A percentile compares a stretch with the other conserved stretches of the same genome.
Evolutionary conservation across 2,113 vertebrate species (phyloP).

Genomic region (Crypturellus undulatus): DNA sequence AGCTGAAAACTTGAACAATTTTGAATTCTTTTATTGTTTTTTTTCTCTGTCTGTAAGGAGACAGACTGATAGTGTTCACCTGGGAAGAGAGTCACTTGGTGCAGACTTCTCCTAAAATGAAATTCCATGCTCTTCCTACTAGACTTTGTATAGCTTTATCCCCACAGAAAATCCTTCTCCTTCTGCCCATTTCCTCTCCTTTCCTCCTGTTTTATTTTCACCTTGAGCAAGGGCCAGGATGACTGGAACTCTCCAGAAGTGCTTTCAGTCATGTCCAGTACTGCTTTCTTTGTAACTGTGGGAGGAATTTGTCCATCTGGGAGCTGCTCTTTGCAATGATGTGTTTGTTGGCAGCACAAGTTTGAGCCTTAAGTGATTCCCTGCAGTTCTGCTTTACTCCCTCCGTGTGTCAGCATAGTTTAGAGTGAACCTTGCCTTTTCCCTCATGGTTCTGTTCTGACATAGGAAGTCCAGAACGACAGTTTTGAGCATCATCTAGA

Average conservation of each 20-base stretch:
- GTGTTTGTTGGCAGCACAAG: not conserved
- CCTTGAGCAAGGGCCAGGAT: not conserved
- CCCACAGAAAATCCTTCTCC: not conserved
- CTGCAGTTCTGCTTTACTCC: not conserved
- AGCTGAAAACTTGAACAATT: not conserved
- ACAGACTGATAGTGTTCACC: not conserved
- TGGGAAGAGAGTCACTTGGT: not conserved
- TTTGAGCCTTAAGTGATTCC: not conserved
- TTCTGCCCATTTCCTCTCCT: not conserved
- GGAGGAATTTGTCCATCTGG: not conserved
- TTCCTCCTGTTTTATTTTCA: not conserved
- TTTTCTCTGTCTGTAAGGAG: not conserved
- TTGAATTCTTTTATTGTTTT: not conserved
- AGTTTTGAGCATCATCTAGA: not conserved
- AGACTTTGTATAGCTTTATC: not conserved
- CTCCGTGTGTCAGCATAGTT: not conserved
- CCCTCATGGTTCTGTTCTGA: not conserved
- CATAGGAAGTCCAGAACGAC: not conserved
- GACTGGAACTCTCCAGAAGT: not conserved
- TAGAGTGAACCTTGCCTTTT: not conserved
- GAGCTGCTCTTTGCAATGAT: not conserved
- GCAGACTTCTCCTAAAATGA: not conserved
- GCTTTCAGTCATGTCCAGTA: not conserved
- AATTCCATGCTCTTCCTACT: not conserved
- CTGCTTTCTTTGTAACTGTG: not conserved